Evolutionary conservation across 2,113 vertebrate species (phyloP).

Genomic region (Raja brachyura): DNA sequence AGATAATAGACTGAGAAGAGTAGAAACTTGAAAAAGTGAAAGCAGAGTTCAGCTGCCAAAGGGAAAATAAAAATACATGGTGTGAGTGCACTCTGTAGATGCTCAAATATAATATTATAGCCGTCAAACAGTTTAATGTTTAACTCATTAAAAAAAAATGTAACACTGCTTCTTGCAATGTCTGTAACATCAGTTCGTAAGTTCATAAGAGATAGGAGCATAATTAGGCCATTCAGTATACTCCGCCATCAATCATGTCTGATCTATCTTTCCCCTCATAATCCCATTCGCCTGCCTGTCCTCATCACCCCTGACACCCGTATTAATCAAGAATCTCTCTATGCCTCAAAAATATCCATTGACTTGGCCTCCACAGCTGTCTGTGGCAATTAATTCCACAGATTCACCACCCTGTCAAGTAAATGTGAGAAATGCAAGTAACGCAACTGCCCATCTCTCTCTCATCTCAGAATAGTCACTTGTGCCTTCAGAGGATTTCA

Average conservation of each 20-base stretch:
- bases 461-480: neutral
- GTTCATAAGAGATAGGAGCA: too few species aligned
- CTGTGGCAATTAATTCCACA: too few species aligned
- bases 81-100: neutral
- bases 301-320: too few species aligned
- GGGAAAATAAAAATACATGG: constrained; percentile 47
- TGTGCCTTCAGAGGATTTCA: neutral
- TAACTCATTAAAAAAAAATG: neutral
- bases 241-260: too few species aligned
- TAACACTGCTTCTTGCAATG: neutral
- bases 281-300: too few species aligned
- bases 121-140: neutral
- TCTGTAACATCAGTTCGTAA: neutral
- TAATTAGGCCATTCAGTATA: too few species aligned
- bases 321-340: too few species aligned
- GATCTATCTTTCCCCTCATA: too few species aligned
- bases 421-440: neutral
- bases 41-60: constrained; percentile 72
- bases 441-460: neutral
- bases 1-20: constrained; percentile 79
- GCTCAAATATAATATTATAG: neutral
- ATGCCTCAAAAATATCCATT: too few species aligned
- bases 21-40: constrained; percentile 71
- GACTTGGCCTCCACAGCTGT: too few species aligned
- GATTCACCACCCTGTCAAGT: neutral